Base-by-base conservation (phyloP, 2,888 invertebrate species). In the Drosophila phalerata region DNA sequence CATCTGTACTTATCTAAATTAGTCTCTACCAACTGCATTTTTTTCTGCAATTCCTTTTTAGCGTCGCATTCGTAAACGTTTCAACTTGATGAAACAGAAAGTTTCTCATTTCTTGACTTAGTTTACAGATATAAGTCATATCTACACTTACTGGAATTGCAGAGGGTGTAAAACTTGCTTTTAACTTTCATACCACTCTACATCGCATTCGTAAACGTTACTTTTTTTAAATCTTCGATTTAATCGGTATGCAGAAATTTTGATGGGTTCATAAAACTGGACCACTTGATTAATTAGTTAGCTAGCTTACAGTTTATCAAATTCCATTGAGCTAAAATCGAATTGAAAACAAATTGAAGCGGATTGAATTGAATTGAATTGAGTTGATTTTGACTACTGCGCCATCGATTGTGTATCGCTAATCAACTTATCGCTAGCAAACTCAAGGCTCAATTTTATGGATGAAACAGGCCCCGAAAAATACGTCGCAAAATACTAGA, bases 331-430 rank as follows among this genome's bases (percentile, higher is more conserved):
- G 25, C 22, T 38, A 15, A 42, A 19, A 55, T 32, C 10, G 42
- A 42, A 53, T 30, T 17, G 40, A 52, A 40, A 40, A 9, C 9
- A 17, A 52, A 49, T n/a, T 34, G 25, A 53, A 53, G 8, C 53
- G n/a, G 8, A 17, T 25, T 38, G 17, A 34, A 10, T 22, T 38
- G 17, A 34, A 10, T 22, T 19, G 42, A 13, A 3, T 42, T 55
- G 19, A 49, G 38, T 49, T 34, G 30, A 43, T n/a, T 67, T 58
- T 73, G 51, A 40, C 60, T 56, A 69, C 67, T 75, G 69, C 78
- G 75, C 79, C 66, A 70, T 73, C 70, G 74, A 81, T 74, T 69
- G 64, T 82, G 74, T 79, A 81, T 81, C 74, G 42, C 10, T 34
- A 22, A 72, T 65, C 75, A 49, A 80, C 76, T 82, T 82, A 80